Evolutionary conservation across 2,113 vertebrate species (phyloP), one percentile per base, ranked within the genome.

Genomic region (Alouatta palliata): DNA sequence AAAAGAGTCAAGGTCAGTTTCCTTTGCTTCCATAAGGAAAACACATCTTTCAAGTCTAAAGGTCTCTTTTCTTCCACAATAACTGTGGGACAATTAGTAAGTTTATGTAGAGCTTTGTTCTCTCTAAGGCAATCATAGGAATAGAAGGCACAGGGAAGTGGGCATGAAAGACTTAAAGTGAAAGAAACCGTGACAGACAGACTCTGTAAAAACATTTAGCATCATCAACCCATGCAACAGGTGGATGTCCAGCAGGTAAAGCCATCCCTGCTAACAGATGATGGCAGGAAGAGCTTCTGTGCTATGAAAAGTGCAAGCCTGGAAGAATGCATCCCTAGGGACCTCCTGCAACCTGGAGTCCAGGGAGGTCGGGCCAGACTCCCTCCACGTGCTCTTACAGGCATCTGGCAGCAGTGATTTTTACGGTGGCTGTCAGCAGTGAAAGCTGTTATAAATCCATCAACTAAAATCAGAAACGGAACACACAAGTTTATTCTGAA

Each of bases 161-260:
- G 70, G 40, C 58, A 11, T 5, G 47, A 27, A 30, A 70, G 37
- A n/a, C 19, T 21, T 20, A 64, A 5, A 17, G 0, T 17, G 52
- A 54, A 23, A 56, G 27, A 9, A 9, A 47, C 32, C 5, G 4
- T 0, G 43, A 13, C 20, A 13, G n/a, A 32, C 20, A 7, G 54
- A 54, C 40, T 0, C 68, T 66, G 45, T 1, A 40, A 32, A 32
- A 58, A 12, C 0, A 0, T 43, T 66, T 1, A 1, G 32, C 37
- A 20, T 21, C 4, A 0, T 9, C n/a, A 16, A 8, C 5, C 2
- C 0, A 17, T 5, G 32, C 37, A 16, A n/a, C 23, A 21, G 8
- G 37, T 13, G 54, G 1, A 19, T 3, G 37, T 54, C 66, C 76
- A 66, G 90, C 32, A 32, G 84, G 68, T 23, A 47, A 56, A 13